A percentile compares a stretch with the other conserved stretches of the same genome.
These are phyloP conservation scores for Porites evermanni DNA, from an alignment of 92 coral and sea anemone genomes.

Conservation along the genomic window DNA sequence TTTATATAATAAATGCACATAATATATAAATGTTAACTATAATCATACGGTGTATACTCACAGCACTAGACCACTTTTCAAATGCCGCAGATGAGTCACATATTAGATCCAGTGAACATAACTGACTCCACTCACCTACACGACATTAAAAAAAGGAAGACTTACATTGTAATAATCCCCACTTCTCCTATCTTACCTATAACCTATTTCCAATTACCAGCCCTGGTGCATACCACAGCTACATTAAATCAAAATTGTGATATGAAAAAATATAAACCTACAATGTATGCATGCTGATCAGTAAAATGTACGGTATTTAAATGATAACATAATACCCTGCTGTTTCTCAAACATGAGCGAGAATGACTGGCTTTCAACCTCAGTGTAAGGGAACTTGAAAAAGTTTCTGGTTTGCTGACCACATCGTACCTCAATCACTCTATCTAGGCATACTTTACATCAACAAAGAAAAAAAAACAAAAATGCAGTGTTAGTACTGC, in stretches of 20 bases:
- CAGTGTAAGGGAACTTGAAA: conserved; percentile 87
- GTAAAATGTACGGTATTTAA: too few relatives aligned
- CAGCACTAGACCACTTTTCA: conserved; percentile 86
- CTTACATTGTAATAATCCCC: neutral
- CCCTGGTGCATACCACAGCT: too few relatives aligned
- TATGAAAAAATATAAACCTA: too few relatives aligned
- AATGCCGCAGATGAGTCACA: conserved; percentile 87
- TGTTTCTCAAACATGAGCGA: conserved; percentile 90
- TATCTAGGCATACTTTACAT: conserved; percentile 69
- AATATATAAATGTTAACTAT: too few relatives aligned
- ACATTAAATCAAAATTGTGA: too few relatives aligned
- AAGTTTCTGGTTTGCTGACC: conserved; percentile 91
- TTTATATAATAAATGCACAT: too few relatives aligned
- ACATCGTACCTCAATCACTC: conserved; percentile 88
- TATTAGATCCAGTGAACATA: conserved; percentile 85
- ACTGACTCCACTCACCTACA: conserved; percentile 90
- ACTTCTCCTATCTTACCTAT: too few relatives aligned
- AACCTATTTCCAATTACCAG: too few relatives aligned
- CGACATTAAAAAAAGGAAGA: neutral
- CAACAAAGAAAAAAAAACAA: too few relatives aligned
- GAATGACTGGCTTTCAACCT: conserved; percentile 89
- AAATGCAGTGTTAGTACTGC: too few relatives aligned
- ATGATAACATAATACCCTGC: conserved; percentile 56
- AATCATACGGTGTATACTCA: conserved; percentile 31
- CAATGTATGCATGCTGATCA: too few relatives aligned